Evolutionary conservation across 2,888 invertebrate genomes (phyloP).

Genomic region (Sesia bembeciformis): DNA sequence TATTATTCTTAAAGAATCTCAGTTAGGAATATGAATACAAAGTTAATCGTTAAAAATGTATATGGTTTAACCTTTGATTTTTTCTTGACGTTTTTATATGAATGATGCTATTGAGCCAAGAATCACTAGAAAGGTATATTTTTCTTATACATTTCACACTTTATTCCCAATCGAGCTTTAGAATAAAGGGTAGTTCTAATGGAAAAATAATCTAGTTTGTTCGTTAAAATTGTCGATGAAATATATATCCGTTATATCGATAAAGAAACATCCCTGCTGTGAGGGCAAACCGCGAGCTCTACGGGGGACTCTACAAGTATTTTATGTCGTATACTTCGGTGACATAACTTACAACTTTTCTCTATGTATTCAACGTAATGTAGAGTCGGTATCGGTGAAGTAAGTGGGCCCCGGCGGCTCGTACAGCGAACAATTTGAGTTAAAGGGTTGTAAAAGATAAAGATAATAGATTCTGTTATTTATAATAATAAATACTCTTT

Average conservation of each 20-base stretch:
- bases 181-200: too few species aligned
- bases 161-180: too few species aligned
- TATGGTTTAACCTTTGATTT: too few species aligned
- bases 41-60: too few species aligned
- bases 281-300: slow-evolving; percentile 13
- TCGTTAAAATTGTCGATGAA: too few species aligned
- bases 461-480: not conserved
- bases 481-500: not conserved
- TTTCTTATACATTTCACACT: too few species aligned
- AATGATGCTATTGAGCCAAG: too few species aligned
- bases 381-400: slow-evolving; percentile 2
- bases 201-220: too few species aligned
- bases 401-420: slow-evolving; percentile 17
- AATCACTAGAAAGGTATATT: too few species aligned
- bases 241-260: not conserved
- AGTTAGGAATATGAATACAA: too few species aligned
- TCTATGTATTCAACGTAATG: not conserved
- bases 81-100: too few species aligned
- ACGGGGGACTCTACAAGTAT: slow-evolving; percentile 26
- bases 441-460: not conserved
- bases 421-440: slow-evolving; percentile 2
- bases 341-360: slow-evolving; percentile 35
- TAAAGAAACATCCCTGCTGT: slow-evolving; percentile 15
- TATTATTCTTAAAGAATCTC: too few species aligned
- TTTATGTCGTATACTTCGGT: slow-evolving; percentile 28